These are phyloP conservation scores for Lophius piscatorius DNA, from an alignment of 2,113 vertebrate species.

Conservation along the genomic window DNA sequence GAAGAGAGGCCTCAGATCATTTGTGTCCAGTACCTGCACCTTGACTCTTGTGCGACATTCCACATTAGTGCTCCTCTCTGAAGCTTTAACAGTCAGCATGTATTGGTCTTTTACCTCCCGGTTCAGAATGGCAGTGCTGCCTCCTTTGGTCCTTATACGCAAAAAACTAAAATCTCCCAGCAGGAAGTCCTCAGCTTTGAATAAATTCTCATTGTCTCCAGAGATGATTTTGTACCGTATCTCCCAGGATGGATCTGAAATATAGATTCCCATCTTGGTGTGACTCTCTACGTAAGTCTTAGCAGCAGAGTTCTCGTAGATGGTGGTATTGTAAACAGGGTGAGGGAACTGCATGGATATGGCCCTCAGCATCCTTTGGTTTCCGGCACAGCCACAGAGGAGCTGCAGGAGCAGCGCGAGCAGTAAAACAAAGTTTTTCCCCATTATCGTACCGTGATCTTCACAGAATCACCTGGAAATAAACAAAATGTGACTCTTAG, in stretches of 20 bases:
- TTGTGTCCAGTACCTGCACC: constrained; percentile 96
- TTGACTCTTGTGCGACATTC: constrained; percentile 87
- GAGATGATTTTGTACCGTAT: constrained; percentile 96
- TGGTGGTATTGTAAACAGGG: constrained; percentile 90
- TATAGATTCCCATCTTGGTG: constrained; percentile 93
- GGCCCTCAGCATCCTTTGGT: constrained; percentile 75
- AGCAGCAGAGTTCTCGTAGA: constrained; percentile 97
- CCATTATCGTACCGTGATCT: constrained; percentile 85
- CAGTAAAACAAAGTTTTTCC: constrained; percentile 82
- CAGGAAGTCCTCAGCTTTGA: constrained; percentile 95
- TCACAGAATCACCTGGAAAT: constrained; percentile 81
- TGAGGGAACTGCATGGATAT: constrained; percentile 88
- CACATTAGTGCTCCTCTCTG: constrained; percentile 86
- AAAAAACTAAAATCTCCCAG: constrained; percentile 97
- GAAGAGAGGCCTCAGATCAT: constrained; percentile 94
- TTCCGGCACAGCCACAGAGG: constrained; percentile 82
- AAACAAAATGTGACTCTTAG: constrained; percentile 15
- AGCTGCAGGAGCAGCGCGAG: constrained; percentile 85
- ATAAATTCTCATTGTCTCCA: constrained; percentile 96
- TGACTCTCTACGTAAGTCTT: constrained; percentile 95
- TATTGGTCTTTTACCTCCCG: constrained; percentile 97
- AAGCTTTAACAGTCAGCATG: constrained; percentile 88
- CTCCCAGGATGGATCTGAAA: constrained; percentile 88
- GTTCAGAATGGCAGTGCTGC: constrained; percentile 96
- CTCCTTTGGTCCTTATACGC: constrained; percentile 98